A percentile compares a stretch with the other conserved stretches of the same genome.
Evolutionary conservation across 30 jellyfish, hydroid and myxozoan genomes (phyloP).

Genomic region (Aurelia aurita complex sp. Pacific): DNA sequence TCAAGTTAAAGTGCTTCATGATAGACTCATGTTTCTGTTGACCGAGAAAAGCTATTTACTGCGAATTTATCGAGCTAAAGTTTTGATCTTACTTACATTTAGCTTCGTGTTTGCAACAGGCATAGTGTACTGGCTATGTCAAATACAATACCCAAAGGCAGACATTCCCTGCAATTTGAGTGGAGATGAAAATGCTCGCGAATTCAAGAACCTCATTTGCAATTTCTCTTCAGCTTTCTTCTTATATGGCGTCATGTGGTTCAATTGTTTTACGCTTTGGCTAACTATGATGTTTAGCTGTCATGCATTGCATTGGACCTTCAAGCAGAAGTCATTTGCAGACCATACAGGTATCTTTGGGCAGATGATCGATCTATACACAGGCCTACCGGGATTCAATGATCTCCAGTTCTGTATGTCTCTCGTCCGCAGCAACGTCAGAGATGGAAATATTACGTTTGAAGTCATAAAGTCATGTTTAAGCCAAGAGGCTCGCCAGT

Average conservation of each 20-base stretch:
- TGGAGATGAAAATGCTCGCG: conserved; percentile 35
- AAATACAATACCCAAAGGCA: conserved; percentile 48
- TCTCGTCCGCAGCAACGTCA: conserved; percentile 61
- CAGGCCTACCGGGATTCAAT: conserved; percentile 77
- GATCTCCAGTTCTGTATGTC: conserved; percentile 76
- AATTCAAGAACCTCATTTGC: conserved; percentile 56
- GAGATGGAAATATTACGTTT: conserved; percentile 74
- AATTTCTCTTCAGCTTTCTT: conserved; percentile 69
- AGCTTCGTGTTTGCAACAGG: conserved; percentile 30
- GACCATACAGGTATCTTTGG: conserved; percentile 72
- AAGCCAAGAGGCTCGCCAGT: conserved; percentile 56
- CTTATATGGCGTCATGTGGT: conserved; percentile 71
- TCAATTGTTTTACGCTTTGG: conserved; percentile 34
- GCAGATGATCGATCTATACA: conserved; percentile 60
- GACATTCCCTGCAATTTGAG: conserved; percentile 58
- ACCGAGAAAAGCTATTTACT: conserved; percentile 57
- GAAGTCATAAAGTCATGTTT: conserved; percentile 64
- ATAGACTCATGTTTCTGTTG: conserved; percentile 66
- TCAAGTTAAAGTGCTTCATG: conserved; percentile 71
- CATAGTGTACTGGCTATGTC: conserved; percentile 59
- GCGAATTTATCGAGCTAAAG: conserved; percentile 68
- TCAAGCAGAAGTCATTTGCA: conserved; percentile 45
- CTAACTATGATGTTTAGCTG: conserved; percentile 41
- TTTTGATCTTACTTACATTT: conserved; percentile 14
- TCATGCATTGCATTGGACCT: conserved; percentile 57